These are phyloP conservation scores for Tinea semifulvella DNA, from an alignment of 2,888 invertebrate genomes.

Conservation along the genomic window DNA sequence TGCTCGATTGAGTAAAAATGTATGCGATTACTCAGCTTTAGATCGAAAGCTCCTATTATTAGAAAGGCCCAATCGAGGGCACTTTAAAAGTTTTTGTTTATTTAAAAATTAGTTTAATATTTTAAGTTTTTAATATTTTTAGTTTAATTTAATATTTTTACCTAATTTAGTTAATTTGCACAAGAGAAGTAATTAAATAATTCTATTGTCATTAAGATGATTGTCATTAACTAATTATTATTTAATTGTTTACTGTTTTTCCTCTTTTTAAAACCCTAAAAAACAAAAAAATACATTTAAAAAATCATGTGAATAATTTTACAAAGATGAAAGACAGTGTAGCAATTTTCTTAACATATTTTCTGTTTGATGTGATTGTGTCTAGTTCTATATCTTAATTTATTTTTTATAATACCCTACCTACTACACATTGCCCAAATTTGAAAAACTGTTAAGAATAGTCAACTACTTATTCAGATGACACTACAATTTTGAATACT, in stretches of 20 bases:
- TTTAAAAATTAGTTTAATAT: slow-evolving; percentile 6
- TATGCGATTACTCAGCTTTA: too few relatives aligned
- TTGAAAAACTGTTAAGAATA: slow-evolving; percentile 46
- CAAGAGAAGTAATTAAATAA: slow-evolving; percentile 36
- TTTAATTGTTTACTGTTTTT: not conserved
- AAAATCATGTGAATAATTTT: not conserved
- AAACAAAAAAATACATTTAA: not conserved
- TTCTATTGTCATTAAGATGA: not conserved
- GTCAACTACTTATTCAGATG: slow-evolving; percentile 35
- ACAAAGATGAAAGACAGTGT: not conserved
- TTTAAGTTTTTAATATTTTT: slow-evolving; percentile 21
- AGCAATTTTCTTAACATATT: not conserved
- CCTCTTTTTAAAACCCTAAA: not conserved
- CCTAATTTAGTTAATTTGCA: slow-evolving; percentile 50
- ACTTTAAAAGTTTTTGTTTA: slow-evolving; percentile 7
- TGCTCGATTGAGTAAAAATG: too few relatives aligned
- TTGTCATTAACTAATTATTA: slow-evolving; percentile 2
- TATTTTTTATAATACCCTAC: slow-evolving; percentile 32
- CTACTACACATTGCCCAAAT: slow-evolving; percentile 61
- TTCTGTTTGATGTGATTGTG: slow-evolving; percentile 8
- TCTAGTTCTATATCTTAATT: not conserved
- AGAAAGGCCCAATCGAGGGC: not conserved
- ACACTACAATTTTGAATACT: slow-evolving; percentile 45
- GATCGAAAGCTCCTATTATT: not conserved
- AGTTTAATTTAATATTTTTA: slow-evolving; percentile 45